Percentiles rank a stretch among this genome's conserved stretches.
Evolutionary conservation across 2,113 vertebrate genomes (phyloP).

Genomic region (Tetrax tetrax): DNA sequence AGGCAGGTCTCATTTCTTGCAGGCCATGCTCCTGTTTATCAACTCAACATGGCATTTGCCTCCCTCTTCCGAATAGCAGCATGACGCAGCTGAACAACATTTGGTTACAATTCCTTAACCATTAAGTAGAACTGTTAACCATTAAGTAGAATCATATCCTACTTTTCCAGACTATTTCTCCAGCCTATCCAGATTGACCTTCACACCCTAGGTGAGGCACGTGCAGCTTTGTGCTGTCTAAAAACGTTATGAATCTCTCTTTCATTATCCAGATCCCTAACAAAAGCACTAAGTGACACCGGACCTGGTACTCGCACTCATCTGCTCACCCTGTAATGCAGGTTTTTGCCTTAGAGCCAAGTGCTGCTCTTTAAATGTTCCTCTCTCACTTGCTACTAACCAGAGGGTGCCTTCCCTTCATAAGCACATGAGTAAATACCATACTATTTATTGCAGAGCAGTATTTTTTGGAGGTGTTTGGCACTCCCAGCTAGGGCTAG

Average conservation of each 20-base stretch:
- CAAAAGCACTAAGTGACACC: background rate
- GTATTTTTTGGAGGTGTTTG: background rate
- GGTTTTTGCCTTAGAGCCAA: background rate
- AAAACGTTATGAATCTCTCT: background rate
- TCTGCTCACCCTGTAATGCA: background rate
- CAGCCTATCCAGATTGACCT: background rate
- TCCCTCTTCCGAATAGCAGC: background rate
- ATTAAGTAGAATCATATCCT: background rate
- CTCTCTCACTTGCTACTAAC: background rate
- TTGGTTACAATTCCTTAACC: accelerated
- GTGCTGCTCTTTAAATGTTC: background rate
- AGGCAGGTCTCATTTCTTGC: background rate
- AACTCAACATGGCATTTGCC: background rate
- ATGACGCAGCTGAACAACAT: background rate
- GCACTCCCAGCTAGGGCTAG: background rate
- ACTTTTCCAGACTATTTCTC: background rate
- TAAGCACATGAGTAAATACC: background rate
- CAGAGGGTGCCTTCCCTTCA: background rate
- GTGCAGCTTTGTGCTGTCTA: background rate
- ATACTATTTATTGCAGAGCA: background rate
- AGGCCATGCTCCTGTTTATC: background rate
- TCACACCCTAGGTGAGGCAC: background rate
- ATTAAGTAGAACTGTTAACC: background rate
- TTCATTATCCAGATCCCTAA: background rate
- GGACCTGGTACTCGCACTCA: accelerated